phyloP scores from a whole-genome alignment of 2,888 invertebrate species.

The Ichneumoninae sp. region DNA sequence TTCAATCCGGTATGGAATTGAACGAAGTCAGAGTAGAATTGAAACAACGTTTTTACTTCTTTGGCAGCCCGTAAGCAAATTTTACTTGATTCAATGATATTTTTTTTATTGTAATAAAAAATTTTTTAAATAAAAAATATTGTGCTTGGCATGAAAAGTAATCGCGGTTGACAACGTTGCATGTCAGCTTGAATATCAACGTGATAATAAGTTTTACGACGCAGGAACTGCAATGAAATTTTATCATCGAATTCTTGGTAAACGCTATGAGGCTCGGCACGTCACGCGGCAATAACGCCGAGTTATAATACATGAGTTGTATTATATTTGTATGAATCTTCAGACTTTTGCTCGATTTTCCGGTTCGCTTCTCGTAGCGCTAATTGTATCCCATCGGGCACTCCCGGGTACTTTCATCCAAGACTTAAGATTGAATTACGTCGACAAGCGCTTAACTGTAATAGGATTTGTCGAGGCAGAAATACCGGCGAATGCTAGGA shows the following conservation, averaged over 20 bases:
- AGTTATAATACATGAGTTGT: conserved; percentile 3
- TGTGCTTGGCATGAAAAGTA: conserved; percentile 53
- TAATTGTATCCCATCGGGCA: conserved; percentile 30
- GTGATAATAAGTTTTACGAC: conserved; percentile 78
- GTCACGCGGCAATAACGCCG: background rate
- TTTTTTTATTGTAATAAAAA: no score
- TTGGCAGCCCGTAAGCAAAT: no score
- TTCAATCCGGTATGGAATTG: no score
- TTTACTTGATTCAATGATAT: no score
- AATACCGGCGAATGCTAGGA: background rate
- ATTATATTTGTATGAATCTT: conserved; percentile 21
- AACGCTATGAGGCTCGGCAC: background rate
- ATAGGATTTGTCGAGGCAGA: conserved; percentile 39
- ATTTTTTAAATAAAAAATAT: no score
- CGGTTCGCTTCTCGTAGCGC: conserved; percentile 8
- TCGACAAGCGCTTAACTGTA: conserved; percentile 55
- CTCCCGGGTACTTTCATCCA: conserved; percentile 12
- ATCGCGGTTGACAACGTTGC: conserved; percentile 57
- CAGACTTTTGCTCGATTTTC: conserved; percentile 14
- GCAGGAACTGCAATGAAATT: conserved; percentile 74
- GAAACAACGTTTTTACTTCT: no score
- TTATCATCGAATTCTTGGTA: conserved; percentile 1
- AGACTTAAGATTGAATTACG: conserved; percentile 56
- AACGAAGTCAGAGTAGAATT: no score
- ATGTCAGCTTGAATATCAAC: conserved; percentile 2